Evolutionary conservation across 1,140 invertebrate species (phyloP).

Genomic region (Macrotrachela quadricornifera): DNA sequence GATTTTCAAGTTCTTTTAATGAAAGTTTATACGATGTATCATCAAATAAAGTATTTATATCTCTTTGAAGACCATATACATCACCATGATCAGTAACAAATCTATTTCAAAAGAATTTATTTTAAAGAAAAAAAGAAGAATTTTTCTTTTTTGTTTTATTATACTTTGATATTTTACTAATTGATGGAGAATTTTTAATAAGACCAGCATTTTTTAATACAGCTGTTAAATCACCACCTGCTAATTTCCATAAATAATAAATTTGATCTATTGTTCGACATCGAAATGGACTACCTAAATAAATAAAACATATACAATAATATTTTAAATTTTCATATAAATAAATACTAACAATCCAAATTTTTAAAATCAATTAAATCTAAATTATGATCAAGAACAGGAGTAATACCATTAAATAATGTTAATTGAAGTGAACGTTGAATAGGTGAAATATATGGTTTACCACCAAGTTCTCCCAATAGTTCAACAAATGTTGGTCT

Average conservation of each 20-base stretch:
- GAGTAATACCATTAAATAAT: too few relatives aligned
- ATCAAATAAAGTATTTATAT: conserved; percentile 35
- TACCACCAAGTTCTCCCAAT: too few relatives aligned
- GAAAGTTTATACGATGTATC: conserved; percentile 56
- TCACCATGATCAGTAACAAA: conserved; percentile 8
- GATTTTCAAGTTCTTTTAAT: conserved; percentile 46
- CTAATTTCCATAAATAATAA: conserved; percentile 80
- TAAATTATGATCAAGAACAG: too few relatives aligned
- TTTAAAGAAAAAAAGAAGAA: too few relatives aligned
- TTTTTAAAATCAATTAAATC: too few relatives aligned
- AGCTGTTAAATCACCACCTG: conserved; percentile 70
- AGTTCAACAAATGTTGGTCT: too few relatives aligned
- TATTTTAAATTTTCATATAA: too few relatives aligned
- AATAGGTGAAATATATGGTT: too few relatives aligned
- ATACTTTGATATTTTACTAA: conserved; percentile 35
- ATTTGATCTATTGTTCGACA: conserved; percentile 42
- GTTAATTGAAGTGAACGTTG: too few relatives aligned
- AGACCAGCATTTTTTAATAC: conserved; percentile 74
- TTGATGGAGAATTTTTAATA: conserved; percentile 41
- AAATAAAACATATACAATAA: too few relatives aligned
- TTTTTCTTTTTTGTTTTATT: too few relatives aligned
- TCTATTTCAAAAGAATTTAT: neutral
- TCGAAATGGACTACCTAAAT: neutral
- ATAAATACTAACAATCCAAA: too few relatives aligned
- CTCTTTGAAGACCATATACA: neutral